phyloP scores from a whole-genome alignment of 2,888 invertebrate species.

The Lepetodrilus schrolli region DNA sequence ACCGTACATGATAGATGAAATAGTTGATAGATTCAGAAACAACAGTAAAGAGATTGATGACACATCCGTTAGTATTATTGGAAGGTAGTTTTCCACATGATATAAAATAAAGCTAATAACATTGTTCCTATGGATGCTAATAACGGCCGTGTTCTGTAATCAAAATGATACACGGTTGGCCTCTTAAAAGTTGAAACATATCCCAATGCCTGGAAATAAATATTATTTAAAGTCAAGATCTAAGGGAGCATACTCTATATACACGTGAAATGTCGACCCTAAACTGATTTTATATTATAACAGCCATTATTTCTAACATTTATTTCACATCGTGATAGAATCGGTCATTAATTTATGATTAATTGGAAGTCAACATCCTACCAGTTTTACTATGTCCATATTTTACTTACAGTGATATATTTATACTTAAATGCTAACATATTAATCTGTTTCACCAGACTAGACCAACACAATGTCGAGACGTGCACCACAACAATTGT shows the following conservation, averaged over 20 bases:
- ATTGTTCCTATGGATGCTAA: too few relatives aligned
- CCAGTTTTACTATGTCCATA: not conserved
- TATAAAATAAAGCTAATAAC: not conserved
- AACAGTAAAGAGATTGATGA: constrained; percentile 10
- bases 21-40: not conserved
- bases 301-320: too few relatives aligned
- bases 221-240: too few relatives aligned
- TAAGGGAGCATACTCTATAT: too few relatives aligned
- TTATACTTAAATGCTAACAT: too few relatives aligned
- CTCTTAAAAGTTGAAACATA: not conserved
- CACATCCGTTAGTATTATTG: constrained; percentile 35
- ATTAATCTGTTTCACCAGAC: constrained; percentile 39
- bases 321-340: too few relatives aligned
- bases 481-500: constrained; percentile 45
- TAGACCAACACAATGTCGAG: constrained; percentile 50
- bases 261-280: too few relatives aligned
- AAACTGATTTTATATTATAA: too few relatives aligned
- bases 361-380: not conserved
- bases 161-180: not conserved
- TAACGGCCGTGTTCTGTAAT: too few relatives aligned
- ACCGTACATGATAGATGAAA: constrained; percentile 33
- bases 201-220: not conserved
- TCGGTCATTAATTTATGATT: not conserved
- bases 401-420: too few relatives aligned
- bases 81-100: constrained; percentile 43